Percentiles rank a stretch among this genome's conserved stretches.
Conservation (phyloP, 2,888 invertebrate species). For the Hemistola chrysoprasaria region DNA sequence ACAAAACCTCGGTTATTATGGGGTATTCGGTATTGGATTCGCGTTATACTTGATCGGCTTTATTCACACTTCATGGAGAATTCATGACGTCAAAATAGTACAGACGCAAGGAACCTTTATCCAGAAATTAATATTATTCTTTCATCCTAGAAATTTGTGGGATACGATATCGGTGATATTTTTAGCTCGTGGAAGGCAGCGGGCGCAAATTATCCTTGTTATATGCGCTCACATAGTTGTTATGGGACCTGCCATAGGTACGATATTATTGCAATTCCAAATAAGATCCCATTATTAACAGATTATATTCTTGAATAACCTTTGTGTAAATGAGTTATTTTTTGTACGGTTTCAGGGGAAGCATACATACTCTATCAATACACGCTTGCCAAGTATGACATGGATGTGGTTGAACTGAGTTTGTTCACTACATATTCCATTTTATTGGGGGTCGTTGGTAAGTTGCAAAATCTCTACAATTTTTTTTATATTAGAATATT, state of each 20-base stretch:
- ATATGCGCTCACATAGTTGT: constrained; percentile 67
- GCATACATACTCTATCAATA: constrained; percentile 72
- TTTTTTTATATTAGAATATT: too few species aligned
- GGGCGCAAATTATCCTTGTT: constrained; percentile 56
- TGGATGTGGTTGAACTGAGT: constrained; percentile 77
- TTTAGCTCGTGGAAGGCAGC: constrained; percentile 43
- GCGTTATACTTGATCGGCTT: constrained; percentile 57
- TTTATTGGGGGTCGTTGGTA: constrained; percentile 77
- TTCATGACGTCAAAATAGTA: constrained; percentile 57
- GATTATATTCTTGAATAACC: constrained; percentile 1
- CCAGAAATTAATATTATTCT: constrained; percentile 51
- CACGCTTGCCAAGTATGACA: constrained; percentile 70
- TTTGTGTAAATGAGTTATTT: constrained; percentile 3
- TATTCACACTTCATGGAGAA: constrained; percentile 55
- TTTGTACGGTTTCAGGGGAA: constrained; percentile 71
- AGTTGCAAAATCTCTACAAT: too few species aligned
- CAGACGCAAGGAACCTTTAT: constrained; percentile 47
- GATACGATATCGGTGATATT: constrained; percentile 67
- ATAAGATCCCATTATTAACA: neutral
- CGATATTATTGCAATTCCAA: constrained; percentile 27
- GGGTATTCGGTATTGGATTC: constrained; percentile 61
- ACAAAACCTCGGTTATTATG: constrained; percentile 67
- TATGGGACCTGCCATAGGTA: constrained; percentile 70
- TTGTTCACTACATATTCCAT: constrained; percentile 74
- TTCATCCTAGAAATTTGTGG: constrained; percentile 62